phyloP scores from a whole-genome alignment of 2,888 invertebrate genomes.

The Trichopoda pennipes region DNA sequence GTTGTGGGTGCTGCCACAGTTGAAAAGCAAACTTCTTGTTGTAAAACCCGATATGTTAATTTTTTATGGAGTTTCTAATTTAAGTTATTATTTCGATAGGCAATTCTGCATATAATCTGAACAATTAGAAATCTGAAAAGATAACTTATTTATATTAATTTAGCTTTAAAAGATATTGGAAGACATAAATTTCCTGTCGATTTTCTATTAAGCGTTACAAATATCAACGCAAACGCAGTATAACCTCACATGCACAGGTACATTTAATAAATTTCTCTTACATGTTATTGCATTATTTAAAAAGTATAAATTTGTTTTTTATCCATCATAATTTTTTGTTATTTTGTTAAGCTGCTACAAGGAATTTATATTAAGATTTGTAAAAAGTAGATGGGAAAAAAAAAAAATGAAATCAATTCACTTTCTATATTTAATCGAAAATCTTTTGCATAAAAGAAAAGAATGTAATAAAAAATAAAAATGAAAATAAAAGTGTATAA shows the following conservation, averaged over 20 bases:
- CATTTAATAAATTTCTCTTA: constrained; percentile 19
- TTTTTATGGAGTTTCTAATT: too few species aligned
- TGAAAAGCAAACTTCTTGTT: too few species aligned
- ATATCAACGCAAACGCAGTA: background rate
- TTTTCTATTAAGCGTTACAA: constrained; percentile 7
- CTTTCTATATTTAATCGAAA: constrained; percentile 46
- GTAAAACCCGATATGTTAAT: too few species aligned
- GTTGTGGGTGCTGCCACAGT: too few species aligned
- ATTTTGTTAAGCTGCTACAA: background rate
- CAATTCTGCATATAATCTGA: too few species aligned
- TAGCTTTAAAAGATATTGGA: too few species aligned
- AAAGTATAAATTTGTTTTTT: constrained; percentile 4
- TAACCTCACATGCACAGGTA: background rate
- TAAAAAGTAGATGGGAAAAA: constrained; percentile 19
- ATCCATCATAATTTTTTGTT: constrained; percentile 17
- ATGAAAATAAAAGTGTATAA: constrained; percentile 2
- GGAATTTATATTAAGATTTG: constrained; percentile 34
- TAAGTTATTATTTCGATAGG: too few species aligned
- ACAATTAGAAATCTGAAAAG: too few species aligned
- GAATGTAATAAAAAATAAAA: constrained; percentile 3
- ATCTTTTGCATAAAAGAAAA: constrained; percentile 50
- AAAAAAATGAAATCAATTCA: constrained; percentile 41
- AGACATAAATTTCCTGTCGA: background rate
- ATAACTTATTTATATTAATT: too few species aligned
- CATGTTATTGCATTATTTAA: constrained; percentile 15